Conservation (phyloP, 2,888 invertebrate genomes). For the Tinea pellionella region DNA sequence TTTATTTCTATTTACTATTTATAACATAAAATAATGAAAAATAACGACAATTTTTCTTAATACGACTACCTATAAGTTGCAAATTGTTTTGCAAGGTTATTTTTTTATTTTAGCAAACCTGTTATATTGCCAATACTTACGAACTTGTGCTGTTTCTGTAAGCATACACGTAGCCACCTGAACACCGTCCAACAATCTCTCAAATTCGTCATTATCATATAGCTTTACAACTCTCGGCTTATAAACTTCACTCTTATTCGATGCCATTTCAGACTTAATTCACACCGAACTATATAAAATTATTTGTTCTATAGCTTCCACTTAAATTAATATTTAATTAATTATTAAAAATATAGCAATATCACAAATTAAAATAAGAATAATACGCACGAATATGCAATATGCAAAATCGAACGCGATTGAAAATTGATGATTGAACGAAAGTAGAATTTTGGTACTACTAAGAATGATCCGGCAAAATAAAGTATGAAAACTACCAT, state of each 20-base stretch:
- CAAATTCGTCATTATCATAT: slow-evolving; percentile 52
- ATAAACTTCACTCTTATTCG: background rate
- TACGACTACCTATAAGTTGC: no score
- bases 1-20: background rate
- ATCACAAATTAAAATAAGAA: background rate
- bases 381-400: no score
- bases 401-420: no score
- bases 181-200: slow-evolving; percentile 60
- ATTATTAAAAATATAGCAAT: background rate
- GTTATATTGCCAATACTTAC: slow-evolving; percentile 35
- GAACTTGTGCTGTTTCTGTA: slow-evolving; percentile 54
- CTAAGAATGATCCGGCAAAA: no score
- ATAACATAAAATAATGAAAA: no score
- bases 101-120: background rate
- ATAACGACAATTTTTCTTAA: no score
- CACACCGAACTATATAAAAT: no score
- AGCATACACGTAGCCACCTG: slow-evolving; percentile 72
- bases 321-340: background rate
- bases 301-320: background rate
- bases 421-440: no score
- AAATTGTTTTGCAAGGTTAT: background rate
- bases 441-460: no score
- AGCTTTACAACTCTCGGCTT: background rate
- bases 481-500: no score
- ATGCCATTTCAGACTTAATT: background rate